phyloP scores from a whole-genome alignment of 2,113 vertebrate genomes.

The Bagarius yarrelli region DNA sequence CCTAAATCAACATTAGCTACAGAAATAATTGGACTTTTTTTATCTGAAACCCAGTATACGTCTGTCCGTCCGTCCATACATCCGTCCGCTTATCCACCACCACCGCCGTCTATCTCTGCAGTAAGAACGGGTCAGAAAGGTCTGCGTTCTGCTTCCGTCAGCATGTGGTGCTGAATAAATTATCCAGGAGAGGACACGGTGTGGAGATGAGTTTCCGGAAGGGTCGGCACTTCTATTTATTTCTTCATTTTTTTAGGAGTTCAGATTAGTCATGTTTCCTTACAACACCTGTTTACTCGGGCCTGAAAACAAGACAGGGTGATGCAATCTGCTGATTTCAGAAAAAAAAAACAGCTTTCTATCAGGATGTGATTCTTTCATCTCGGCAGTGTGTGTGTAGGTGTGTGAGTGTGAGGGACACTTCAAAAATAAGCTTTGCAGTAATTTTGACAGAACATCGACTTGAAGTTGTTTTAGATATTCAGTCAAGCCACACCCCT shows the following conservation, averaged over 20 bases:
- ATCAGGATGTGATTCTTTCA: not conserved
- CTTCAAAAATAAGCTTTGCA: too few relatives aligned
- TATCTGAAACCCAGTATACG: slow-evolving; percentile 1
- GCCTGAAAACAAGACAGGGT: slow-evolving; percentile 3
- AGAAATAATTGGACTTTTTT: slow-evolving; percentile 44
- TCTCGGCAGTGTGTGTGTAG: not conserved
- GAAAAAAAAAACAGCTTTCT: slow-evolving; percentile 8
- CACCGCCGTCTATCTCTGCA: slow-evolving; percentile 17
- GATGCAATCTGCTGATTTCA: not conserved
- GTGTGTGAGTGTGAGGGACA: slow-evolving; percentile 20
- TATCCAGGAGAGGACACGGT: slow-evolving; percentile 1
- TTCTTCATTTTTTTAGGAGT: not conserved
- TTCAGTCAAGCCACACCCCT: not conserved
- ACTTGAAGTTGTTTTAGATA: not conserved
- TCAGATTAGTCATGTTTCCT: slow-evolving; percentile 28
- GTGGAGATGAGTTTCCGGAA: slow-evolving; percentile 23
- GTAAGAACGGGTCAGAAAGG: slow-evolving; percentile 38
- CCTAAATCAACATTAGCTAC: slow-evolving; percentile 49
- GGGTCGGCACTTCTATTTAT: not conserved
- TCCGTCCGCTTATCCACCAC: too few relatives aligned
- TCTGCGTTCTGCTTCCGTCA: slow-evolving; percentile 51
- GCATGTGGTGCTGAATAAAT: slow-evolving; percentile 50
- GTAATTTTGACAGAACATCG: not conserved
- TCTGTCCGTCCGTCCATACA: too few relatives aligned
- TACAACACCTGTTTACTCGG: slow-evolving; percentile 25